Percentiles rank a stretch among this genome's conserved stretches.
Conservation (phyloP, 2,888 invertebrate species). For the Ormyrus labotus region DNA sequence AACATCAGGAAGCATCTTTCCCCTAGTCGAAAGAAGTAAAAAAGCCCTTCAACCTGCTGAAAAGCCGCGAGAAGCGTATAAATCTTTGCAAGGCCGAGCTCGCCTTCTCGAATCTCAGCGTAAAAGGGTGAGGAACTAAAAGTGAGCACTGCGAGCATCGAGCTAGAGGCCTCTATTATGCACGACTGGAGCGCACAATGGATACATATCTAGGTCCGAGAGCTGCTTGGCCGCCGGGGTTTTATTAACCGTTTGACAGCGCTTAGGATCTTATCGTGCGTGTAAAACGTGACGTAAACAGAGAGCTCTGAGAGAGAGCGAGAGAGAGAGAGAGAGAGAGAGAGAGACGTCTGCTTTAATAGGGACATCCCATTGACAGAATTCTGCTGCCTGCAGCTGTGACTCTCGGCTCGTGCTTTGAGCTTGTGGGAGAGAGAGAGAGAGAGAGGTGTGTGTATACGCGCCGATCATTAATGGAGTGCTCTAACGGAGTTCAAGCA, state of each 20-base stretch:
- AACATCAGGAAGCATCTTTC: no score
- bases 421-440: no score
- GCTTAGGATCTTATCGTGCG: constrained; percentile 62
- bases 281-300: constrained; percentile 65
- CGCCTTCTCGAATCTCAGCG: no score
- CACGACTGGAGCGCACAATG: constrained; percentile 62
- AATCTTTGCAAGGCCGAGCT: no score
- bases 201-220: constrained; percentile 68
- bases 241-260: constrained; percentile 70
- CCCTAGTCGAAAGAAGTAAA: no score
- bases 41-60: no score
- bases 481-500: no score
- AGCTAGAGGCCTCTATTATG: constrained; percentile 63
- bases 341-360: constrained; percentile 8
- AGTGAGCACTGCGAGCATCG: neutral
- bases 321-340: neutral
- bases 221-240: constrained; percentile 56
- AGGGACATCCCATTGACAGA: constrained; percentile 46
- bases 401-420: neutral
- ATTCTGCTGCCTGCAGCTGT: neutral
- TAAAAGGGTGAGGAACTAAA: no score
- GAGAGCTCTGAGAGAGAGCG: constrained; percentile 37
- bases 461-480: no score
- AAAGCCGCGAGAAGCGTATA: no score
- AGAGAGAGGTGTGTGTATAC: no score